A percentile compares a stretch with the other conserved stretches of the same genome.
Conservation (phyloP, 2,797 vertebrate genomes). For the Acanthiza pusilla region DNA sequence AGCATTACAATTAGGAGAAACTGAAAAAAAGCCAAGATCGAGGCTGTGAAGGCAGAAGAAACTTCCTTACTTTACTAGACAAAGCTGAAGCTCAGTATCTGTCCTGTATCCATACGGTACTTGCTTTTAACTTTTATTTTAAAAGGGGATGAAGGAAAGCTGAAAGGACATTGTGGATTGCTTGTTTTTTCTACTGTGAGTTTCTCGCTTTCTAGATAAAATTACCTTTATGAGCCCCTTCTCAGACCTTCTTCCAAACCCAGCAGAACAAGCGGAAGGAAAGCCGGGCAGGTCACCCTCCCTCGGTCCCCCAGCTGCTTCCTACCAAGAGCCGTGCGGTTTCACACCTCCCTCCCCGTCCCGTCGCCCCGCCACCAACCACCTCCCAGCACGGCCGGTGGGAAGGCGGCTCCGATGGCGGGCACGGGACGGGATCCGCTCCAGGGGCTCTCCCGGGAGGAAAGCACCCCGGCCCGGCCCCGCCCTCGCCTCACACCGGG, state of each 20-base stretch:
- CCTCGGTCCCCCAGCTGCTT: neutral
- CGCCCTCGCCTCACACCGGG: neutral
- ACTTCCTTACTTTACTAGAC: neutral
- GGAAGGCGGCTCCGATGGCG: rapidly evolving
- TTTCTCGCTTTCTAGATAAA: neutral
- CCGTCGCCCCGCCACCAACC: neutral
- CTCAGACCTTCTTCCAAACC: neutral
- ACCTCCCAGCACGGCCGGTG: neutral
- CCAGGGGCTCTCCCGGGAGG: neutral
- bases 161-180: neutral
- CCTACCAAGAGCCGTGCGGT: neutral
- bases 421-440: neutral
- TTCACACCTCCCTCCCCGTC: neutral
- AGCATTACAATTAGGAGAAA: neutral
- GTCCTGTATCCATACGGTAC: rapidly evolving
- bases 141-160: neutral
- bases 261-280: too few relatives aligned
- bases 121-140: neutral
- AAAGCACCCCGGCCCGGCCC: too few relatives aligned
- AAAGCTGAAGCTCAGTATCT: neutral
- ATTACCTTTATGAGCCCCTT: neutral
- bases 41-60: neutral
- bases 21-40: neutral
- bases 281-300: neutral
- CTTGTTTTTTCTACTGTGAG: neutral